Evolutionary conservation across 2,888 invertebrate species (phyloP).

Genomic region (Hypomecis atomaria): DNA sequence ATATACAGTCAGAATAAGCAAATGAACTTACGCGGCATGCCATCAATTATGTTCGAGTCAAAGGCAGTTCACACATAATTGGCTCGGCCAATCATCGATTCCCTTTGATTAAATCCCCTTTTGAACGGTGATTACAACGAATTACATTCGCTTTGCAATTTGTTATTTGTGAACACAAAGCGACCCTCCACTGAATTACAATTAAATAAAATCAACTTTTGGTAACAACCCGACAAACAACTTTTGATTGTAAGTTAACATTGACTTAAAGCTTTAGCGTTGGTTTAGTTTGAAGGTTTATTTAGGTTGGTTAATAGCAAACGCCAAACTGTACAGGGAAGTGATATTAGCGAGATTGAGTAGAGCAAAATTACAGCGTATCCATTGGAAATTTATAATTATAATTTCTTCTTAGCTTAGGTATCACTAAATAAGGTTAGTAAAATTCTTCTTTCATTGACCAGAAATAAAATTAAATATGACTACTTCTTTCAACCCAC

Average conservation of each 20-base stretch:
- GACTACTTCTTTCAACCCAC: no score
- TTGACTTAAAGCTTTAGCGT: conserved; percentile 28
- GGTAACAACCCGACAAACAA: conserved; percentile 33
- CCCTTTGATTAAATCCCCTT: conserved; percentile 69
- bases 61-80: conserved; percentile 43
- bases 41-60: conserved; percentile 37
- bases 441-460: no score
- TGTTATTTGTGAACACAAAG: conserved; percentile 54
- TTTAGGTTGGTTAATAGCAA: background rate
- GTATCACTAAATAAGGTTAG: no score
- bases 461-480: no score
- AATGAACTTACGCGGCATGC: conserved; percentile 17
- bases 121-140: conserved; percentile 49
- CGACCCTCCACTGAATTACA: conserved; percentile 48
- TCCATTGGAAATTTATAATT: no score
- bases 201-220: conserved; percentile 50
- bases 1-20: conserved; percentile 3
- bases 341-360: background rate
- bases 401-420: no score
- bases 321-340: background rate
- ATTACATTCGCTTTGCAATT: conserved; percentile 59
- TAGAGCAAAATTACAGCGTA: no score
- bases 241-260: conserved; percentile 33
- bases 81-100: conserved; percentile 54
- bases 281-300: conserved; percentile 4